A percentile compares a stretch with the other conserved stretches of the same genome.
These are phyloP conservation scores for Rutilus rutilus DNA, from an alignment of 2,113 vertebrate genomes.

Conservation along the genomic window DNA sequence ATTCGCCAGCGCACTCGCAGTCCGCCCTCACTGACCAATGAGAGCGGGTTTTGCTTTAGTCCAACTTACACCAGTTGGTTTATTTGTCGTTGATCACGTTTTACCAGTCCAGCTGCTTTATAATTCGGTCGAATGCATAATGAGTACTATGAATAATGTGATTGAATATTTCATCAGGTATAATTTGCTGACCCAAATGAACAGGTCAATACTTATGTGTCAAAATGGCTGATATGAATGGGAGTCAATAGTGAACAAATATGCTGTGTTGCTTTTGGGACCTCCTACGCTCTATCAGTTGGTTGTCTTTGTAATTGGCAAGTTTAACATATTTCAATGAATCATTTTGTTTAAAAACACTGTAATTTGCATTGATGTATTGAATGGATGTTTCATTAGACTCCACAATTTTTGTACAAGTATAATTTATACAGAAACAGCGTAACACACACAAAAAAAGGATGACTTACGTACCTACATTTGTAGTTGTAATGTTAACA, in stretches of 20 bases:
- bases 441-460: too few relatives aligned
- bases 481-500: too few relatives aligned
- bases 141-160: slow-evolving; percentile 33
- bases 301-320: not conserved
- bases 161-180: slow-evolving; percentile 61
- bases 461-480: not conserved
- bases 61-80: too few relatives aligned
- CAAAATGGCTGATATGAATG: slow-evolving; percentile 53
- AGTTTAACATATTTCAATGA: slow-evolving; percentile 17
- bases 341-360: not conserved
- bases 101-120: slow-evolving; percentile 9
- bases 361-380: not conserved
- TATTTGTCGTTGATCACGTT: not conserved
- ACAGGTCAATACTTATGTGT: slow-evolving; percentile 51
- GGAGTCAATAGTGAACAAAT: slow-evolving; percentile 50
- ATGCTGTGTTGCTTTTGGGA: slow-evolving; percentile 26
- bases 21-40: slow-evolving; percentile 26
- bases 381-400: not conserved
- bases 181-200: slow-evolving; percentile 59
- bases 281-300: not conserved
- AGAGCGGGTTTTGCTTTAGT: slow-evolving; percentile 22
- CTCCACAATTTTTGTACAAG: not conserved
- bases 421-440: not conserved
- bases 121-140: not conserved
- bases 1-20: slow-evolving; percentile 16